Evolutionary conservation across 2,797 vertebrate species (phyloP), one percentile per base, ranked within the genome.

Genomic region (Trichosurus vulpecula): DNA sequence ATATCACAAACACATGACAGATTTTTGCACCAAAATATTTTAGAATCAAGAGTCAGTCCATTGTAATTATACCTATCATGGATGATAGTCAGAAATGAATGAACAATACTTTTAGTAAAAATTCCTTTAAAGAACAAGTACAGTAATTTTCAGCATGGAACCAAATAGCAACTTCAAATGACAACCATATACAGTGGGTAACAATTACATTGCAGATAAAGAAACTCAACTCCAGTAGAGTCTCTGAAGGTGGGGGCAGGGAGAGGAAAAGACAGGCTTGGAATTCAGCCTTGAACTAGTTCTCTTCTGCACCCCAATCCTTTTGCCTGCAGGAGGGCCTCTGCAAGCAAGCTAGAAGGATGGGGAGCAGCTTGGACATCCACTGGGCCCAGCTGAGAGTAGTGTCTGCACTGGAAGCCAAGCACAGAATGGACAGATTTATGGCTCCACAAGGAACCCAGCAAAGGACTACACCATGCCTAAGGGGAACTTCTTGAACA

Each of bases 1-100:
- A 66, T 94, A n/a, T 92, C 93, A 87, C 0, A 66, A 53, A 74
- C 3, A 92, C 52, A 90, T 51, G 94, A 53, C 58, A 91, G 1
- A 51, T 91, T 95, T 96, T 95, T 94, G 47, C 66, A 61, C 90
- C 93, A 93, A 95, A 94, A 56, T 95, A 41, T 41, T 41, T 74
- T 41, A 16, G 35, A n/a, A 87, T 2, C 53, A 93, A 6, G 66
- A 89, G 47, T 81, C 54, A 57, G 92, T n/a, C 16, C 55, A 92
- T 22, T 74, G 12, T 94, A 74, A 94, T 10, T n/a, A 16, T 90
- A 35, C 93, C 9, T 92, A 41, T 81, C 12, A 35, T 4, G 74
- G 58, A 91, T 57, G n/a, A 81, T 27, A 92, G 16, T 66, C 31
- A 66, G 5, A 92, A 92, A 31, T 93, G 35, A 94, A 94, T 94